phyloP scores from a whole-genome alignment of 2,113 vertebrate genomes.

The Pollachius pollachius region DNA sequence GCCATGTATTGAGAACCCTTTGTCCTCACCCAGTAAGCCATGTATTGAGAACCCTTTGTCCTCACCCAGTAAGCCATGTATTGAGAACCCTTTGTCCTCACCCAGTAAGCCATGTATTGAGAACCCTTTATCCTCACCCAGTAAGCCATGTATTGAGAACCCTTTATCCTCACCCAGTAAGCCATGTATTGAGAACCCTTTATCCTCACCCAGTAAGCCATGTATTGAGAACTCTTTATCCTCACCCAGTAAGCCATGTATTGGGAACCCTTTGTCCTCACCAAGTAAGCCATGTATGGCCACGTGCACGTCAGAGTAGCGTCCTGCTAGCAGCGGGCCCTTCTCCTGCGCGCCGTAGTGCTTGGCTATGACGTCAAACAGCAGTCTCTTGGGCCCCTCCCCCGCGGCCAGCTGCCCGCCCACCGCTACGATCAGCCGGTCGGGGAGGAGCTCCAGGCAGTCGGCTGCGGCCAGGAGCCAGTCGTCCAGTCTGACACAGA shows the following conservation, averaged over 20 bases:
- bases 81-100: no score
- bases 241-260: no score
- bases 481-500: constrained; percentile 68
- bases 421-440: constrained; percentile 78
- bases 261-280: constrained; percentile 43
- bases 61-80: no score
- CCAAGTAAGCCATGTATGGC: constrained; percentile 81
- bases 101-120: no score
- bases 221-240: no score
- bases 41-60: no score
- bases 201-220: no score
- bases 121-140: no score
- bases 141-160: no score
- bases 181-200: no score
- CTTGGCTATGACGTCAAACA: constrained; percentile 82
- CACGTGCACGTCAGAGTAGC: constrained; percentile 74
- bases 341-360: constrained; percentile 81
- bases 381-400: constrained; percentile 73
- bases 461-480: constrained; percentile 82
- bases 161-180: no score
- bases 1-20: constrained; percentile 62
- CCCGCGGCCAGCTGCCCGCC: constrained; percentile 74
- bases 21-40: no score
- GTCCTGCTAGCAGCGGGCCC: constrained; percentile 70
- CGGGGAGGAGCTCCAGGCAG: constrained; percentile 85